Conservation (phyloP, 2,797 vertebrate genomes). For the Micrastur ruficollis region DNA sequence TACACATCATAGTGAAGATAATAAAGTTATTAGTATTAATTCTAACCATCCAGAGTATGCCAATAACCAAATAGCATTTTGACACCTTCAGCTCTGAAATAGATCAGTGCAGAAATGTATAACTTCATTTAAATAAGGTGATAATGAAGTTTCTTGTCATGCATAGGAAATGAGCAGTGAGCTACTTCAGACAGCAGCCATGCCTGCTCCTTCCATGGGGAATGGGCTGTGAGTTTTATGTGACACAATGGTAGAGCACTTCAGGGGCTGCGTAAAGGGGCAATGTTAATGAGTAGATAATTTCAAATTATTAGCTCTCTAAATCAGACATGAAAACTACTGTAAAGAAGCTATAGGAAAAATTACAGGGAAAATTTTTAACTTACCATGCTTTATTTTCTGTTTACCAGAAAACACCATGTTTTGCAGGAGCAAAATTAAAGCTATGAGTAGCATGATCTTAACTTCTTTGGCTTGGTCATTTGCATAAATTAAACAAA, state of each 20-base stretch:
- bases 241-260: background rate
- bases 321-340: background rate
- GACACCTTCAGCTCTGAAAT: background rate
- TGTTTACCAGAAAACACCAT: background rate
- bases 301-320: background rate
- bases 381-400: background rate
- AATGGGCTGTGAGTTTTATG: background rate
- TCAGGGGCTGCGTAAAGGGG: background rate
- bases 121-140: conserved; percentile 5
- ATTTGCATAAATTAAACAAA: background rate
- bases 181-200: background rate
- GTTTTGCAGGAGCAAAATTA: background rate
- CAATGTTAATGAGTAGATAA: background rate
- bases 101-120: background rate
- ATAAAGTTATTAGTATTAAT: background rate
- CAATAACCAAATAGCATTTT: background rate
- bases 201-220: background rate
- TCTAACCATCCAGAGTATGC: background rate
- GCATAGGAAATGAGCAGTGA: background rate
- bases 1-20: background rate
- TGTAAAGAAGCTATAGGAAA: background rate
- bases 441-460: background rate
- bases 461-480: background rate
- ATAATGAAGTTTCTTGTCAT: conserved; percentile 7
- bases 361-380: background rate